Evolutionary conservation across 2,888 invertebrate genomes (phyloP).

Genomic region (Cosmia pyralina): DNA sequence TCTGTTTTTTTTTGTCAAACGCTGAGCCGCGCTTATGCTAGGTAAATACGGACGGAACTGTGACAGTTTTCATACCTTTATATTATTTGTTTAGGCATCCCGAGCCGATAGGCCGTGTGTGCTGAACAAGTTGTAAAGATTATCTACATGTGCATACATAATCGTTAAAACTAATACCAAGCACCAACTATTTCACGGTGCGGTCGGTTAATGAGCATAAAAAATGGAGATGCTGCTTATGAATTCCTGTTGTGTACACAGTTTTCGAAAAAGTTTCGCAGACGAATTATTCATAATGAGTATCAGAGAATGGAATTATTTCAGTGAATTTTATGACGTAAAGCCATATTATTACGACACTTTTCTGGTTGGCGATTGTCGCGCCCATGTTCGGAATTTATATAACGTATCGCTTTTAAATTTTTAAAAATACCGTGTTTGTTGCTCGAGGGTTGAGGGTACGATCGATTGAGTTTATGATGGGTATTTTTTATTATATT

Average conservation of each 20-base stretch:
- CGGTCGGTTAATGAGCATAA: constrained; percentile 75
- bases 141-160: constrained; percentile 59
- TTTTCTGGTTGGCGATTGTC: constrained; percentile 79
- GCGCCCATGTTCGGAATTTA: constrained; percentile 83
- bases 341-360: constrained; percentile 79
- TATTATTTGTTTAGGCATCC: constrained; percentile 66
- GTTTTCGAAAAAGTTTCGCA: constrained; percentile 84
- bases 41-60: constrained; percentile 66
- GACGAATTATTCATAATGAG: constrained; percentile 87
- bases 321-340: constrained; percentile 83
- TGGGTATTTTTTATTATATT: constrained; percentile 86
- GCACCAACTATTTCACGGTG: constrained; percentile 70
- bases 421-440: constrained; percentile 78
- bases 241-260: constrained; percentile 85
- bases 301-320: constrained; percentile 74
- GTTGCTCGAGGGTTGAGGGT: constrained; percentile 84
- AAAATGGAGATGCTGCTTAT: constrained; percentile 79
- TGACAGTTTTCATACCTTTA: constrained; percentile 68
- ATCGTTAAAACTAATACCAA: constrained; percentile 70
- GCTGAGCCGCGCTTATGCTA: constrained; percentile 60
- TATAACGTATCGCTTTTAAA: constrained; percentile 78
- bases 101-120: constrained; percentile 45
- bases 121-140: constrained; percentile 52
- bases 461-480: constrained; percentile 83
- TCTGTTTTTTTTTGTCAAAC: constrained; percentile 58